Conservation (phyloP, 2,797 vertebrate genomes). For the Morelia viridis region DNA sequence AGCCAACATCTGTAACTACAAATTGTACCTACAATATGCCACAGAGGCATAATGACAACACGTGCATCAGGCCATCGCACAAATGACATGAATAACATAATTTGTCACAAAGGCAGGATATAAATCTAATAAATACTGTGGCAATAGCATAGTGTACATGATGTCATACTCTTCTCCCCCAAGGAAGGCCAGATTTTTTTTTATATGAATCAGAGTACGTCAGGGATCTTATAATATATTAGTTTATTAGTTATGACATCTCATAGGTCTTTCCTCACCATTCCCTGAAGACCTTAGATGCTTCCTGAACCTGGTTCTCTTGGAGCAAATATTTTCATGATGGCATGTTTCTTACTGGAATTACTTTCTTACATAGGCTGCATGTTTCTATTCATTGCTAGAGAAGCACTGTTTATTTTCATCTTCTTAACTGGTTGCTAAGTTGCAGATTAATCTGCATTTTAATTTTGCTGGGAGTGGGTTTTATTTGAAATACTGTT, state of each 20-base stretch:
- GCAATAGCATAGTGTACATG: not conserved
- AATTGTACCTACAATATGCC: not conserved
- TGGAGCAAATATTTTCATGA: not conserved
- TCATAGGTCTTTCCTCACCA: not conserved
- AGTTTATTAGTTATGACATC: not conserved
- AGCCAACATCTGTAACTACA: not conserved
- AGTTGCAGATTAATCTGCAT: not conserved
- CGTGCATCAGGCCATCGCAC: too few relatives aligned
- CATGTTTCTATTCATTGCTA: not conserved
- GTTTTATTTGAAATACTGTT: not conserved
- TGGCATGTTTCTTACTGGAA: not conserved
- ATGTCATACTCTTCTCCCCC: not conserved
- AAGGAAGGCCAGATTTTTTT: not conserved
- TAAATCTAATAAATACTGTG: not conserved
- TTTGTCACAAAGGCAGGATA: not conserved
- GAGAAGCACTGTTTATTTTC: not conserved
- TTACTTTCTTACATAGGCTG: not conserved
- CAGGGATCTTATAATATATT: not conserved
- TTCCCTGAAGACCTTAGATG: not conserved
- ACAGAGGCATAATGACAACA: not conserved
- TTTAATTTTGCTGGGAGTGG: not conserved
- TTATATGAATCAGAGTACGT: not conserved
- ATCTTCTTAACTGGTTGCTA: not conserved
- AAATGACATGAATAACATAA: not conserved
- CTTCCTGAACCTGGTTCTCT: not conserved